Evolutionary conservation across 2,888 invertebrate genomes (phyloP).

Genomic region (Argynnis bischoffii): DNA sequence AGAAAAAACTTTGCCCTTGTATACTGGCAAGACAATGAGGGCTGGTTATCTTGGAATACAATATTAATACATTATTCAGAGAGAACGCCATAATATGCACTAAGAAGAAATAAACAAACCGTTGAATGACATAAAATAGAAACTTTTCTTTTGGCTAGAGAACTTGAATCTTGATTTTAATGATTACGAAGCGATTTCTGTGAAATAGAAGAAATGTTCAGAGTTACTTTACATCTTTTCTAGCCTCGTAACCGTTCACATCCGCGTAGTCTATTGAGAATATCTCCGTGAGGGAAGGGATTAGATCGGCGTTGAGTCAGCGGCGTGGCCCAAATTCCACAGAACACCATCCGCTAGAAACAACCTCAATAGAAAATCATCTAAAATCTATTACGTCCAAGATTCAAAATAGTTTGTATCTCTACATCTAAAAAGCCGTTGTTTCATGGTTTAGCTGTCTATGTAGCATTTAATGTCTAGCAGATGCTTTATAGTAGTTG

Average conservation of each 20-base stretch:
- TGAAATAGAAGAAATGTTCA: constrained; percentile 19
- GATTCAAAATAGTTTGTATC: constrained; percentile 48
- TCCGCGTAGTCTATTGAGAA: constrained; percentile 56
- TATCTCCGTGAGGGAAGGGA: constrained; percentile 69
- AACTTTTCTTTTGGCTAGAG: constrained; percentile 4
- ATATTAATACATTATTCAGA: constrained; percentile 19
- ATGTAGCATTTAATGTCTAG: constrained; percentile 61
- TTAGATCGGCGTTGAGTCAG: constrained; percentile 77
- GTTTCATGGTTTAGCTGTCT: constrained; percentile 60
- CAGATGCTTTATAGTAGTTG: constrained; percentile 63
- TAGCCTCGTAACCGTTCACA: constrained; percentile 45
- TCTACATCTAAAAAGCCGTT: constrained; percentile 57
- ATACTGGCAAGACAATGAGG: constrained; percentile 31
- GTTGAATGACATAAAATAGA: not conserved
- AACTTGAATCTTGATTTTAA: constrained; percentile 15
- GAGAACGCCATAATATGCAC: constrained; percentile 1
- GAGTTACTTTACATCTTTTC: constrained; percentile 19
- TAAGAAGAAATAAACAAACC: not conserved
- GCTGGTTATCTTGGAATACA: constrained; percentile 24
- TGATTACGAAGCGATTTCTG: constrained; percentile 20
- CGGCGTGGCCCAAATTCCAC: constrained; percentile 78
- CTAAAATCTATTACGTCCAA: constrained; percentile 46
- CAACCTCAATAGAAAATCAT: constrained; percentile 52
- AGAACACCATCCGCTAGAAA: constrained; percentile 67
- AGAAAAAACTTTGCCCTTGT: constrained; percentile 14